Conservation (phyloP, 1,140 invertebrate genomes). For the Magallana ariakensis region DNA sequence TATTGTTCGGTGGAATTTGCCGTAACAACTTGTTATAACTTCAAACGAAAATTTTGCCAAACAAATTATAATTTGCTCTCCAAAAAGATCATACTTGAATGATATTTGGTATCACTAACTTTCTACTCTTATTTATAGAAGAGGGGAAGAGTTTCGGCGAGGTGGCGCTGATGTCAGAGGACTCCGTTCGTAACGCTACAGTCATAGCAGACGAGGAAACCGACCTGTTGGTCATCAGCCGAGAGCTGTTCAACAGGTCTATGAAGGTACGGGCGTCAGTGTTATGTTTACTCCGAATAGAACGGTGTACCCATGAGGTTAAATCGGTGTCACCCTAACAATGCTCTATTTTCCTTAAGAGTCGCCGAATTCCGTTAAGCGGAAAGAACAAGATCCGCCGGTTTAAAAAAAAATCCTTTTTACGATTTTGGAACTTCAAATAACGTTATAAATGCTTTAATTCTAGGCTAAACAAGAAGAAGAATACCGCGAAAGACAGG, state of each 20-base stretch:
- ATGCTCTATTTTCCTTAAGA: background rate
- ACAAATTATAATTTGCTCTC: too few species aligned
- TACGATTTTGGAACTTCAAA: too few species aligned
- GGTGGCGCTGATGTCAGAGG: conserved; percentile 74
- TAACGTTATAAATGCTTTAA: too few species aligned
- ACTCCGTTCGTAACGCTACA: conserved; percentile 74
- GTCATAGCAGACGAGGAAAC: conserved; percentile 75
- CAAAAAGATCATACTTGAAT: too few species aligned
- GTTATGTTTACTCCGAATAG: background rate
- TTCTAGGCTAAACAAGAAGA: conserved; percentile 74
- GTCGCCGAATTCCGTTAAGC: too few species aligned
- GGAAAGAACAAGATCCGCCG: too few species aligned
- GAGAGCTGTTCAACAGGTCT: conserved; percentile 74
- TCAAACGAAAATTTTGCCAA: too few species aligned
- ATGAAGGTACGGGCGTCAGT: conserved; percentile 68
- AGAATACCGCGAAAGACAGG: conserved; percentile 70
- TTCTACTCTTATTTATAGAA: conserved; percentile 57
- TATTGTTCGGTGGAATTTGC: too few species aligned
- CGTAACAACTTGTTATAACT: too few species aligned
- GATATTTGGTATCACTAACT: background rate
- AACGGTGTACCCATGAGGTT: background rate
- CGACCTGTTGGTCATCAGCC: conserved; percentile 73
- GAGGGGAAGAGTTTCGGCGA: conserved; percentile 77
- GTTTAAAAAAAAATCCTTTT: too few species aligned
- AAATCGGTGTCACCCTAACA: background rate